These are phyloP conservation scores for Chondrilla cf. caribensis DNA, from an alignment of 37 sponge, comb jelly and placozoan genomes.

Conservation along the genomic window DNA sequence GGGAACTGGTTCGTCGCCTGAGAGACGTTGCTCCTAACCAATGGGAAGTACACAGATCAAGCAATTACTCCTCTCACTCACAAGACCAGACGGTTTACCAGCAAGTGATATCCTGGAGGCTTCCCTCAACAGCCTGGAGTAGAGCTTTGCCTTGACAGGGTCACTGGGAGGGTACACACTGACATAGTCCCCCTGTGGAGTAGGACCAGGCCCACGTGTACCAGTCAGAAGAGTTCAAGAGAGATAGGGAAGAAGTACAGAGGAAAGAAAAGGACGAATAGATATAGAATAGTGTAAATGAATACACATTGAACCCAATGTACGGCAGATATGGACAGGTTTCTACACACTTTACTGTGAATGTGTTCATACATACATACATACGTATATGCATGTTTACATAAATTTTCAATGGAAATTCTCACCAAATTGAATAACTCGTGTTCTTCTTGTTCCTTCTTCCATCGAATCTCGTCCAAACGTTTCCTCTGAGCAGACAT, in stretches of 20 bases:
- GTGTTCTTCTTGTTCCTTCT: slow-evolving; percentile 43
- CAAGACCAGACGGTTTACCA: neutral
- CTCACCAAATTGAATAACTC: slow-evolving; percentile 57
- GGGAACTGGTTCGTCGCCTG: neutral
- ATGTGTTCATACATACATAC: too few relatives aligned
- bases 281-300: too few relatives aligned
- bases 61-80: too few relatives aligned
- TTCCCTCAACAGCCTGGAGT: slow-evolving; percentile 20
- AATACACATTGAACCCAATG: too few relatives aligned
- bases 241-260: neutral
- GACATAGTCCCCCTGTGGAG: slow-evolving; percentile 51
- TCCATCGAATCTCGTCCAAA: slow-evolving; percentile 33
- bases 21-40: neutral
- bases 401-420: too few relatives aligned
- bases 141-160: slow-evolving; percentile 31
- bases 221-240: too few relatives aligned
- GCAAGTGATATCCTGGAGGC: neutral
- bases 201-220: too few relatives aligned
- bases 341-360: too few relatives aligned
- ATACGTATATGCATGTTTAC: too few relatives aligned
- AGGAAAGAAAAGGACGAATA: too few relatives aligned
- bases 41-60: too few relatives aligned
- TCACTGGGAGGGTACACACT: slow-evolving; percentile 66
- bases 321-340: too few relatives aligned
- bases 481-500: slow-evolving; percentile 37